A percentile compares a stretch with the other conserved stretches of the same genome.
Conservation (phyloP, 2,888 invertebrate species). For the Agriotes lineatus region DNA sequence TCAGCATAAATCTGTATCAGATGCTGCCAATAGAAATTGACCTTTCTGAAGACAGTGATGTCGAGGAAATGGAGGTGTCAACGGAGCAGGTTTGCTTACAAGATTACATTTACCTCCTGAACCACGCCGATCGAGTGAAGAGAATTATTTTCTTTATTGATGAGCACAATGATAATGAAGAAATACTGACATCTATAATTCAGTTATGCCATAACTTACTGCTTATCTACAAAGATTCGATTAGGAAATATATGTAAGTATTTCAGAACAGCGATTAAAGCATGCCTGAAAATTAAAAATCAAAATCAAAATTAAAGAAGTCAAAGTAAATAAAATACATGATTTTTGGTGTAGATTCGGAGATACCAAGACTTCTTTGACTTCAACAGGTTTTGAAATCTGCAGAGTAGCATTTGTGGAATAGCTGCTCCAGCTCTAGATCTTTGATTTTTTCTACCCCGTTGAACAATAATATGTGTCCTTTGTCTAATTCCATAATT, state of each 20-base stretch:
- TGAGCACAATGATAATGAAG: conserved; percentile 59
- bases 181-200: conserved; percentile 59
- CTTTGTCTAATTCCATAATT: too few relatives aligned
- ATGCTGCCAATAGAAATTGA: conserved; percentile 65
- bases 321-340: too few relatives aligned
- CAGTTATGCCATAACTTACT: conserved; percentile 86
- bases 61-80: conserved; percentile 68
- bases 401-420: too few relatives aligned
- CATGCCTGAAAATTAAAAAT: too few relatives aligned
- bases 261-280: too few relatives aligned
- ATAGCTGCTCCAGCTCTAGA: too few relatives aligned
- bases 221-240: conserved; percentile 83
- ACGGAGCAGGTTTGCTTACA: conserved; percentile 59
- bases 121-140: conserved; percentile 62
- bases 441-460: too few relatives aligned
- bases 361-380: too few relatives aligned
- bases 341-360: too few relatives aligned
- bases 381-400: too few relatives aligned
- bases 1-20: conserved; percentile 63
- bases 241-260: conserved; percentile 86
- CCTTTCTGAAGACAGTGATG: conserved; percentile 72
- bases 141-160: conserved; percentile 69
- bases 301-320: too few relatives aligned
- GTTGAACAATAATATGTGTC: too few relatives aligned
- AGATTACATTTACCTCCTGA: conserved; percentile 62